Evolutionary conservation across 2,113 vertebrate genomes (phyloP).

Genomic region (Puffinus mauretanicus): DNA sequence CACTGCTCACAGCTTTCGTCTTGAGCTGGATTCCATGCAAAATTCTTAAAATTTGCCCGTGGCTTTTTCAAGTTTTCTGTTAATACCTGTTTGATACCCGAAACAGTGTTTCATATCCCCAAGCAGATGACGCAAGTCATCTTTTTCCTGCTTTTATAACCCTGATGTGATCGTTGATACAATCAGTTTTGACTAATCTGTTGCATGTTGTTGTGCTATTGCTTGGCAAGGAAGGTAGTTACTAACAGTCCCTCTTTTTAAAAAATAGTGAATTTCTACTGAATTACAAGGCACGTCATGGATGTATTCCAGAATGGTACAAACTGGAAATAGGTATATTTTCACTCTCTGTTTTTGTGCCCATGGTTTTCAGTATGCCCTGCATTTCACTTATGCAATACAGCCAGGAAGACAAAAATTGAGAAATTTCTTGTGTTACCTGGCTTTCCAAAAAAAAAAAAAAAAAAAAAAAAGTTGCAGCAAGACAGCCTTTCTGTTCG

Average conservation of each 20-base stretch:
- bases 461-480: background rate
- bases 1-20: fast-evolving
- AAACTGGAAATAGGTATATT: background rate
- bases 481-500: background rate
- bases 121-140: fast-evolving
- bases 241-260: background rate
- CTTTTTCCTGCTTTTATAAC: background rate
- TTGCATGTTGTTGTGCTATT: background rate
- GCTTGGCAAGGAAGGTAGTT: background rate
- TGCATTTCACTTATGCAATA: background rate
- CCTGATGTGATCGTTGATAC: fast-evolving
- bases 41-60: background rate
- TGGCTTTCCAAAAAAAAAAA: background rate
- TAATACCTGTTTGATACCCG: fast-evolving
- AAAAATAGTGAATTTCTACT: background rate
- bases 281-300: background rate
- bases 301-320: background rate
- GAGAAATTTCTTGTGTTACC: background rate
- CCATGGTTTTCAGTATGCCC: background rate
- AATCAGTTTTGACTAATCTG: background rate
- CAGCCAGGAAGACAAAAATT: background rate
- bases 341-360: background rate
- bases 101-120: background rate
- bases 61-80: background rate
- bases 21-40: background rate